Evolutionary conservation across 2,797 vertebrate species (phyloP), one percentile per base, ranked within the genome.

Genomic region (Trematomus bernacchii): DNA sequence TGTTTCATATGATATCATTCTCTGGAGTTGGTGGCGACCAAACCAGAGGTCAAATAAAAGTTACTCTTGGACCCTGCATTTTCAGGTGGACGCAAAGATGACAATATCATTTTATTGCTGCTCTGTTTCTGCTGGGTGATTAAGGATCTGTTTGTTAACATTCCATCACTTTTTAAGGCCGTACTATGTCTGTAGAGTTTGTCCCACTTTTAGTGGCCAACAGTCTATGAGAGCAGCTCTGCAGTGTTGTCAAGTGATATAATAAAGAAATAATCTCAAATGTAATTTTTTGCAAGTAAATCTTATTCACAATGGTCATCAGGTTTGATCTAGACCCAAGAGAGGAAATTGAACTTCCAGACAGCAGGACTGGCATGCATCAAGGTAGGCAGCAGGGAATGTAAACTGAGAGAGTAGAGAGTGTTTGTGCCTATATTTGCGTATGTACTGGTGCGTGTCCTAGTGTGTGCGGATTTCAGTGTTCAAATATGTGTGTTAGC

Each of bases 381-480:
- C 82, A 85, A 70, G 47, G 71, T 58, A 42, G 71, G 52, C 77
- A 76, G 67, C 42, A 52, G 71, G 71, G 82, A 88, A 92, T 86
- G 85, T 90, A 91, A 90, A 89, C 89, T 40, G 14, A 77, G 40
- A 66, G 59, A 69, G 55, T 52, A 82, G 58, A 18, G 43, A 71
- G 71, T 13, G 16, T 80, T 67, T 83, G 84, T 83, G 54, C 59
- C 61, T 50, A 46, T 19, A 51, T 80, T 50, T 66, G 75, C 6
- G n/a, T 53, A 10, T 52, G 55, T 43, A 48, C 72, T 63, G 54
- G 15, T 40, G 52, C 70, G 21, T 76, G 52, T 74, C n/a, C 68
- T 47, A 19, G 46, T 71, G 57, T 61, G 71, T 84, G 53, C 10
- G 10, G 53, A 21, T 81, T 50, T 71, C 71, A 76, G 80, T 21